A percentile compares a stretch with the other conserved stretches of the same genome.
Evolutionary conservation across 2,113 vertebrate species (phyloP).

Genomic region (Hypomesus transpacificus): DNA sequence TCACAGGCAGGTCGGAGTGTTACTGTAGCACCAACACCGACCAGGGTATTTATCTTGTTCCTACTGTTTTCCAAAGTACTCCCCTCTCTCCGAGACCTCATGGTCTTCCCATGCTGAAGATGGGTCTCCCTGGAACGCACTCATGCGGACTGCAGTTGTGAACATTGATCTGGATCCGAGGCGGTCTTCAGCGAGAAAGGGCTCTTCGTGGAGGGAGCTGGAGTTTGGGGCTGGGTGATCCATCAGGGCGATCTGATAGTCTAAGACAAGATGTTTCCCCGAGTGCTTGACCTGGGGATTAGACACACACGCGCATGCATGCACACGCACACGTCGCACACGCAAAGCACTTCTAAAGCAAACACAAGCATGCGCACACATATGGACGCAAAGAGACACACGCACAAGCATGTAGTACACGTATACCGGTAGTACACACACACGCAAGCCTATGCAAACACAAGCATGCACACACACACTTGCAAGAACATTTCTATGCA

Average conservation of each 20-base stretch:
- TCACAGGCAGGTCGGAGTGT: background rate
- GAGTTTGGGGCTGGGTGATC: conserved; percentile 31
- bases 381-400: conserved; percentile 37
- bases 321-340: background rate
- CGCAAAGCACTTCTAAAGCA: background rate
- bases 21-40: background rate
- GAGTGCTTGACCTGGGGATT: conserved; percentile 19
- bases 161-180: conserved; percentile 14
- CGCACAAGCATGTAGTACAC: conserved; percentile 29
- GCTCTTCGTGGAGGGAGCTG: conserved; percentile 31
- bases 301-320: background rate
- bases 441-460: background rate
- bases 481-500: background rate
- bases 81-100: no score
- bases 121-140: background rate
- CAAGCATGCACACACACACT: background rate
- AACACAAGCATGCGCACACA: background rate
- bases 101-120: background rate
- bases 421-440: background rate
- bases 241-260: conserved; percentile 43
- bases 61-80: no score
- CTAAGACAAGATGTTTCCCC: conserved; percentile 45
- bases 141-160: background rate
- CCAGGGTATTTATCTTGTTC: background rate
- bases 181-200: conserved; percentile 12